Evolutionary conservation across 2,113 vertebrate species (phyloP).

Genomic region (Thryonomys swinderianus): DNA sequence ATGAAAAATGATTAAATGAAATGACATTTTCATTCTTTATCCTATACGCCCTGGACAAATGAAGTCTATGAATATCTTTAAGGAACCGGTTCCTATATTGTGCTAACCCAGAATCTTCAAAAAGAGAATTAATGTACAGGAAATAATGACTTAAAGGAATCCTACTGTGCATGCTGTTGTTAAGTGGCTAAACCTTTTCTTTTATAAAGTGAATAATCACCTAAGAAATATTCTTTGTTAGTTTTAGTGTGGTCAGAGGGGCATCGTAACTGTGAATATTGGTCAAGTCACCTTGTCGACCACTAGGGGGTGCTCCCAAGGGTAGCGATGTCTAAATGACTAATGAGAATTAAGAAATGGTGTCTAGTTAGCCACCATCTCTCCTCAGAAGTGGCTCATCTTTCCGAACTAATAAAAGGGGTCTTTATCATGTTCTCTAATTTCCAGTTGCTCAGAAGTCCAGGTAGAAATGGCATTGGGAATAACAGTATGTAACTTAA

Average conservation of each 20-base stretch:
- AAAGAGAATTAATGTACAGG: background rate
- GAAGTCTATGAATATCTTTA: background rate
- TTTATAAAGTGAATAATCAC: background rate
- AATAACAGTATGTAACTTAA: background rate
- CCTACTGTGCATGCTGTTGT: background rate
- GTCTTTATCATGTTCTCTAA: background rate
- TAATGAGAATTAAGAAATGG: background rate
- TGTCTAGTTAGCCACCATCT: background rate
- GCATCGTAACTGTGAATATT: background rate
- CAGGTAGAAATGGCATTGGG: background rate
- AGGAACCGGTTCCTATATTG: background rate
- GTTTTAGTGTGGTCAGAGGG: background rate
- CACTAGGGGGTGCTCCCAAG: background rate
- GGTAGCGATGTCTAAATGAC: background rate
- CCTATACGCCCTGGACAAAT: background rate
- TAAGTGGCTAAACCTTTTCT: background rate
- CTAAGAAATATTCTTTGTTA: background rate
- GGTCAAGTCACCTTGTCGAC: background rate
- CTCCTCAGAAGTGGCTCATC: background rate
- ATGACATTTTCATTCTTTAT: background rate
- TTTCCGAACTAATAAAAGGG: background rate
- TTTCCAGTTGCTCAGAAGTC: background rate
- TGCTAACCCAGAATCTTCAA: background rate
- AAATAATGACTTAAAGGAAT: conserved; percentile 33
- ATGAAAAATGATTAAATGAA: background rate